Percentiles rank a stretch among this genome's conserved stretches.
Conservation (phyloP, 2,113 vertebrate genomes). For the Psittacula cyanocephala region DNA sequence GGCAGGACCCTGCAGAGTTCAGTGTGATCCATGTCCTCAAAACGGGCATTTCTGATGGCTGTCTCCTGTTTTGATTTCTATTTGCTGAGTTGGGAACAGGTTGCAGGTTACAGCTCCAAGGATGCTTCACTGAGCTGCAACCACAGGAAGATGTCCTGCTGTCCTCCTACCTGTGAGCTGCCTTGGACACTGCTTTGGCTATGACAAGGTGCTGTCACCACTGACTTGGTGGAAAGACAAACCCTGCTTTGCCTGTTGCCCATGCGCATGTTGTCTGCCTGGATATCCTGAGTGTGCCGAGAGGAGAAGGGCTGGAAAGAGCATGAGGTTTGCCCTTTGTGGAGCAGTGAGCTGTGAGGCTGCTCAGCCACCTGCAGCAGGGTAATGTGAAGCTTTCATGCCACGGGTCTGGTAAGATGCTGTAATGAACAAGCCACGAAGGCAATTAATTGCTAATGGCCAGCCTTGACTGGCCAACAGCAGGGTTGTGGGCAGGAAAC, state of each 20-base stretch:
- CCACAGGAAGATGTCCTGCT: background rate
- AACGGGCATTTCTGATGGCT: background rate
- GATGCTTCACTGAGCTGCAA: background rate
- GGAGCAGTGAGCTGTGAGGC: background rate
- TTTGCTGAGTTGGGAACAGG: background rate
- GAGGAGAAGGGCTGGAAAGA: background rate
- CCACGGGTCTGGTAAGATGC: background rate
- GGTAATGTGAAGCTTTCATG: background rate
- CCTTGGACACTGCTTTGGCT: background rate
- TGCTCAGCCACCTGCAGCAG: background rate
- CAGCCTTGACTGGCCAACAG: background rate
- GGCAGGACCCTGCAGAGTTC: background rate
- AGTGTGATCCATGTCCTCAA: background rate
- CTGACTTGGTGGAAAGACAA: background rate
- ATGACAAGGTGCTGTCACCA: background rate
- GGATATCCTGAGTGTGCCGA: accelerated
- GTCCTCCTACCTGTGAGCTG: background rate
- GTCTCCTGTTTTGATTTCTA: background rate
- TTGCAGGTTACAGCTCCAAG: background rate
- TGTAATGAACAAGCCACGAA: background rate
- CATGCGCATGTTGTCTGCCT: accelerated
- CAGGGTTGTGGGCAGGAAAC: background rate
- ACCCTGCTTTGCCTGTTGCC: background rate
- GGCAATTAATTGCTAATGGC: background rate
- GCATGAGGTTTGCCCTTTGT: background rate